A percentile compares a stretch with the other conserved stretches of the same genome.
phyloP scores from a whole-genome alignment of 2,113 vertebrate species.

The Fregetta grallaria region DNA sequence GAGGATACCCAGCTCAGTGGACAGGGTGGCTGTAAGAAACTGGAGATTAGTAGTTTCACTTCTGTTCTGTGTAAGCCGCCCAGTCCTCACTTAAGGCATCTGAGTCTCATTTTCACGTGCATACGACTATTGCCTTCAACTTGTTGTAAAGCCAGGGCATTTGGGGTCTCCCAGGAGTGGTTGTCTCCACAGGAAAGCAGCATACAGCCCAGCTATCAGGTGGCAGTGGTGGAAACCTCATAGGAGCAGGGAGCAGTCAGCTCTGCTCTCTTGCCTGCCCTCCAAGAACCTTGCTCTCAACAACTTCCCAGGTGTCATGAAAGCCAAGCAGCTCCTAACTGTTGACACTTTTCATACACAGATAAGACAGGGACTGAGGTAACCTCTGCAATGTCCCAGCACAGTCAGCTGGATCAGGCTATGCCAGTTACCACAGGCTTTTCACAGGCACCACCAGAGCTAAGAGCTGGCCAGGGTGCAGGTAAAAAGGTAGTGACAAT shows the following conservation, averaged over 20 bases:
- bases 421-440: accelerated
- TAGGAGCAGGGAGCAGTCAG: not conserved
- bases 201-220: not conserved
- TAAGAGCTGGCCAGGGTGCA: not conserved
- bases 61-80: accelerated
- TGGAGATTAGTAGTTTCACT: not conserved
- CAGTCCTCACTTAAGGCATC: not conserved
- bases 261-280: not conserved
- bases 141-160: not conserved
- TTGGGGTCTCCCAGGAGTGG: not conserved
- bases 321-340: not conserved
- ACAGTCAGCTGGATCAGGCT: not conserved
- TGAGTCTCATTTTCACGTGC: not conserved
- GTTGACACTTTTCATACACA: not conserved
- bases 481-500: not conserved
- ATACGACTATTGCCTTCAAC: not conserved
- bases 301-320: not conserved
- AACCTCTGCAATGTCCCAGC: not conserved
- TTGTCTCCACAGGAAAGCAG: not conserved
- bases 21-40: accelerated
- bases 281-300: not conserved
- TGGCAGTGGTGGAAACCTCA: not conserved
- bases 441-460: not conserved
- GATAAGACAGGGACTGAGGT: not conserved
- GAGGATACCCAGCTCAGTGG: not conserved